Evolutionary conservation across 64 coral and sea anemone genomes (phyloP).

Genomic region (Dendrophyllia cribrosa): DNA sequence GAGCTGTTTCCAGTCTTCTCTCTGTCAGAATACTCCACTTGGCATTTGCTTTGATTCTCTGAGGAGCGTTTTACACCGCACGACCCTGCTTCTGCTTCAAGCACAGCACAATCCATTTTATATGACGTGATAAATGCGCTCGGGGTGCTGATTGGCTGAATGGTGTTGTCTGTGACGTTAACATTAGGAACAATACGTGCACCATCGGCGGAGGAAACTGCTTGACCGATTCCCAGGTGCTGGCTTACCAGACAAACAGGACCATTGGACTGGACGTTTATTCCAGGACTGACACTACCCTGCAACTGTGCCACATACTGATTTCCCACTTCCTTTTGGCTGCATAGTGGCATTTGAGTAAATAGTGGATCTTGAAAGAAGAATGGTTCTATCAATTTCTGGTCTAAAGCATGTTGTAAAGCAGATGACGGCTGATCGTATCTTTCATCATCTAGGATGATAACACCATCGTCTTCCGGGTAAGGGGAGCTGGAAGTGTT

Average conservation of each 20-base stretch:
- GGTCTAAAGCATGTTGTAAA: background rate
- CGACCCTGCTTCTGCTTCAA: background rate
- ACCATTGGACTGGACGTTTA: background rate
- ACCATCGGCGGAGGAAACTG: background rate
- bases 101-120: background rate
- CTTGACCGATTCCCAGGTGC: too few relatives aligned
- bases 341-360: background rate
- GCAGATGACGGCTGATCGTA: background rate
- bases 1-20: background rate
- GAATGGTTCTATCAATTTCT: too few relatives aligned
- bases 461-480: background rate
- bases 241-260: background rate
- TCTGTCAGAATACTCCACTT: background rate
- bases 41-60: background rate
- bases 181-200: too few relatives aligned
- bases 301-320: background rate
- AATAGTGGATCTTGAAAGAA: background rate
- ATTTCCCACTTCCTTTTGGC: background rate
- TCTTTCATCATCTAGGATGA: too few relatives aligned
- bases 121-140: background rate
- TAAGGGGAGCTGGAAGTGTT: background rate
- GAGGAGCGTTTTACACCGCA: background rate
- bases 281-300: background rate
- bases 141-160: background rate
- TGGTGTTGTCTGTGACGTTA: background rate